Conservation (phyloP, 2,797 vertebrate genomes). For the Leucoraja ocellata region DNA sequence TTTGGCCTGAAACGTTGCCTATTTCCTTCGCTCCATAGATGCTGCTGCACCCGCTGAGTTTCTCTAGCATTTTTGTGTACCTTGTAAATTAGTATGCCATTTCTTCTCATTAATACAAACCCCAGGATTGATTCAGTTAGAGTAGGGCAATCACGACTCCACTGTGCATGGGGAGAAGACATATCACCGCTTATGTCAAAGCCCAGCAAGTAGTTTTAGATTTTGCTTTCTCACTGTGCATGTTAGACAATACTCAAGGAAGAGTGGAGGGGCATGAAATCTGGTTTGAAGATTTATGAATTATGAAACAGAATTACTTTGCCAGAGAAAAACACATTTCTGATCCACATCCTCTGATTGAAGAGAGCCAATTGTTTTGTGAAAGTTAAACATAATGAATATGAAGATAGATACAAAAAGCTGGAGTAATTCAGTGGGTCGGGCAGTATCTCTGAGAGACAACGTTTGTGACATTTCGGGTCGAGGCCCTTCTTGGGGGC, state of each 20-base stretch:
- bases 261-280: background rate
- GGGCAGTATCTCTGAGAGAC: too few relatives aligned
- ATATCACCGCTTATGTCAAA: background rate
- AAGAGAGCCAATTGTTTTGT: background rate
- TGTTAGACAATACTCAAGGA: background rate
- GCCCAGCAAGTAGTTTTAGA: background rate
- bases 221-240: background rate
- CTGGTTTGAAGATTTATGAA: background rate
- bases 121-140: background rate
- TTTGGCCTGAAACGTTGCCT: too few relatives aligned
- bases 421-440: too few relatives aligned
- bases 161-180: background rate
- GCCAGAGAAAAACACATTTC: background rate
- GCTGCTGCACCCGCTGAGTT: too few relatives aligned
- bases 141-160: background rate
- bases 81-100: background rate
- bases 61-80: too few relatives aligned
- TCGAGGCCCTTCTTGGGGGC: too few relatives aligned
- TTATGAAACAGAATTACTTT: background rate
- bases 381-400: background rate
- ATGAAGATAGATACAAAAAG: too few relatives aligned
- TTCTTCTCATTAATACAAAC: background rate
- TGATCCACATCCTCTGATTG: background rate
- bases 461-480: too few relatives aligned
- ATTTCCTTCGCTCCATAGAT: too few relatives aligned